Evolutionary conservation across 2,888 invertebrate species (phyloP), one percentile per base, ranked within the genome.

Genomic region (Stenurella melanura): DNA sequence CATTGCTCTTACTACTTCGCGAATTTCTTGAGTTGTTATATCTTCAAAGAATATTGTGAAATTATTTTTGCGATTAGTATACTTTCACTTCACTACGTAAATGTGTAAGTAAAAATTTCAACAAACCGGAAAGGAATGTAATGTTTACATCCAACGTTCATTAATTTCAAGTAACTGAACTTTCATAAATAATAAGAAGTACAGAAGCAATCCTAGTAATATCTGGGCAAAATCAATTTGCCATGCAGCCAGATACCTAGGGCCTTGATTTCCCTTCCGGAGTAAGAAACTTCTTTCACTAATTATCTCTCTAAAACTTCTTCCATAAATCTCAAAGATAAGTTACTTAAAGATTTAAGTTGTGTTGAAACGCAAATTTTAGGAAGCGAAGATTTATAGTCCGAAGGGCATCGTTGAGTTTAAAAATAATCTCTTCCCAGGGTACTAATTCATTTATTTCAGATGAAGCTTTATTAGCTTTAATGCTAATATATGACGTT

Each of bases 311-410:
- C n/a, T 7, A 1, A 3, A 50, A 50, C 50, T 50, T 61, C n/a
- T 61, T 61, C 61, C 61, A 61, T 61, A 26, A 61, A 61, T 61
- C 42, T 64, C 38, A 64, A 18, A 64, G 38, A 19, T 34, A 61
- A 64, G 64, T 64, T 18, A 64, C 19, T 64, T 42, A 64, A 42
- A 64, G 64, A 64, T 64, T 64, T 17, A 64, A 64, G 15, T 42
- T 18, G 34, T 64, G 64, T 9, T 64, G 64, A 64, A 64, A 17
- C 19, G 42, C 15, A 64, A 64, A 18, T 18, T 64, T 64, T 17
- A 5, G 18, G 38, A 11, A 18, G 34, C 5, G 64, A 18, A 42
- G 38, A 64, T 64, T 64, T 64, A 64, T 64, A 30, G n/a, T 61
- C 61, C 34, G 50, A 6, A n/a, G 50, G n/a, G 50, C n/a, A 6